Evolutionary conservation across 2,888 invertebrate genomes (phyloP).

Genomic region (Synergus itoensis): DNA sequence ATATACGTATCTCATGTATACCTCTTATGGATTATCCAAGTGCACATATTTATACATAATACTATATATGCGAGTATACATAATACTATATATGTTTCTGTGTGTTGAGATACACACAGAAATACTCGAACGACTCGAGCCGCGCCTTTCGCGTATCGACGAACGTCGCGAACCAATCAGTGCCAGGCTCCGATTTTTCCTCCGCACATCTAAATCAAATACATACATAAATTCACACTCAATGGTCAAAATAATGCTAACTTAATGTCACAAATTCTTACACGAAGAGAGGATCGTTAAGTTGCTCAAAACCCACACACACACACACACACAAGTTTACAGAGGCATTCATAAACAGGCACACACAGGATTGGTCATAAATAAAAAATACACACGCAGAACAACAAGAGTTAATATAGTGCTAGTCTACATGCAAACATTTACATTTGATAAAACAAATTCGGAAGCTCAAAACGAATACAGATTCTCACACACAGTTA

Average conservation of each 20-base stretch:
- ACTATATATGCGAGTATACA: constrained; percentile 30
- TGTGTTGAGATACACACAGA: constrained; percentile 35
- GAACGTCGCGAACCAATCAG: constrained; percentile 50
- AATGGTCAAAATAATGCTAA: background rate
- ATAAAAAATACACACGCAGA: background rate
- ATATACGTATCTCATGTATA: constrained; percentile 47
- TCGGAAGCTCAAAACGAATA: background rate
- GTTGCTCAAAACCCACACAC: background rate
- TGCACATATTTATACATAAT: constrained; percentile 37
- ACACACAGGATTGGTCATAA: background rate
- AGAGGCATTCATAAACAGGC: background rate
- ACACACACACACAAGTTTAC: background rate
- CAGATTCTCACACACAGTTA: background rate
- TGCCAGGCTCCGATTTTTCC: constrained; percentile 53
- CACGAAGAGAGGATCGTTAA: background rate
- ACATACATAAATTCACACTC: background rate
- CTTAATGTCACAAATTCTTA: background rate
- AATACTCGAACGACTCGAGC: constrained; percentile 19
- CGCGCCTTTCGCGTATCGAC: constrained; percentile 33
- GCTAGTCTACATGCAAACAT: background rate
- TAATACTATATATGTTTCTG: constrained; percentile 31
- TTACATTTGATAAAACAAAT: background rate
- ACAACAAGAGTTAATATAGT: background rate
- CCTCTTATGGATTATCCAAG: constrained; percentile 32
- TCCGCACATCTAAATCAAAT: constrained; percentile 41